Conservation (phyloP, 2,888 invertebrate species). For the Rhopalosiphum nymphaeae region DNA sequence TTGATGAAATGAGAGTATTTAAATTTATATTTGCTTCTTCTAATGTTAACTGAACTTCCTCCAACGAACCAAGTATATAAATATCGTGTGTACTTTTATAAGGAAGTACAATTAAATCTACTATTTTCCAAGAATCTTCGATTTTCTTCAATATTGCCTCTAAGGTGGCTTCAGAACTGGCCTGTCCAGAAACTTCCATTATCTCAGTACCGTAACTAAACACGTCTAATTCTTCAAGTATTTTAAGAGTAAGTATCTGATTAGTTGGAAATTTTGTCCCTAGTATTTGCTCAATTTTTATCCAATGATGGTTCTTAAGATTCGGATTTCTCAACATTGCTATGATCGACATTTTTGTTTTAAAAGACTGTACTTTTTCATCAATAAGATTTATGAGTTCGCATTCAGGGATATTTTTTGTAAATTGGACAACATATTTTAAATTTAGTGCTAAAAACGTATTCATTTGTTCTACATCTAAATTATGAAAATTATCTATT, state of each 20-base stretch:
- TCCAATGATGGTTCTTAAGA: slow-evolving; percentile 86
- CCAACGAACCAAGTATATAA: slow-evolving; percentile 85
- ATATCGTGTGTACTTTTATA: slow-evolving; percentile 89
- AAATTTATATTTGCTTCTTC: slow-evolving; percentile 91
- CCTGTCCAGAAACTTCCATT: slow-evolving; percentile 88
- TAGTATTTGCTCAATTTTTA: slow-evolving; percentile 81
- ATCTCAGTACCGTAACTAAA: slow-evolving; percentile 81
- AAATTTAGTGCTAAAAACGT: slow-evolving; percentile 77
- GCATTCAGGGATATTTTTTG: slow-evolving; percentile 86
- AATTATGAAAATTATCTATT: slow-evolving; percentile 74
- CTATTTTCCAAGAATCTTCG: slow-evolving; percentile 85
- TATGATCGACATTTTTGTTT: slow-evolving; percentile 78
- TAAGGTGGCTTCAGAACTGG: slow-evolving; percentile 87
- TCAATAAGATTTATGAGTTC: slow-evolving; percentile 83
- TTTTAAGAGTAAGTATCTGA: slow-evolving; percentile 76
- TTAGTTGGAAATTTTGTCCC: slow-evolving; percentile 78
- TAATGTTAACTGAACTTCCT: slow-evolving; percentile 84
- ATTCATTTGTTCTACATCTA: slow-evolving; percentile 83
- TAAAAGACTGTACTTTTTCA: slow-evolving; percentile 82
- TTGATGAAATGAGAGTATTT: slow-evolving; percentile 81
- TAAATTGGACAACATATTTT: slow-evolving; percentile 82
- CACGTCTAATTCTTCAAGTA: slow-evolving; percentile 80
- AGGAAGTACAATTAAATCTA: slow-evolving; percentile 82
- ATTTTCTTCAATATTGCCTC: slow-evolving; percentile 86
- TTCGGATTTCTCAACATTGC: slow-evolving; percentile 85